phyloP scores from a whole-genome alignment of 23 tunicate species.

The Clavelina lepadiformis region DNA sequence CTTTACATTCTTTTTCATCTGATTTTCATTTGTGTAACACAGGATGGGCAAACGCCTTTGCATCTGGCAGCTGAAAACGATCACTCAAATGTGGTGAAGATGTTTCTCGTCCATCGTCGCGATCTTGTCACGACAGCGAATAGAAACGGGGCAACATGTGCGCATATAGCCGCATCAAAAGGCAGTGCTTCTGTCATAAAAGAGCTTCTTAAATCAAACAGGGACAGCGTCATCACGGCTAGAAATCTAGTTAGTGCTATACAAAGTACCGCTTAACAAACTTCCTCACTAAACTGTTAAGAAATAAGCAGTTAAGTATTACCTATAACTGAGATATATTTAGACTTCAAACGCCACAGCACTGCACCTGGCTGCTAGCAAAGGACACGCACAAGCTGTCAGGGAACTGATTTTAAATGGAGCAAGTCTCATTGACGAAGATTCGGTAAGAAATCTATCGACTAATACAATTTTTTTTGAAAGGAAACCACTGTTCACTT shows the following conservation, averaged over 20 bases:
- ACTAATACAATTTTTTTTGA: not conserved
- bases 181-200: conserved; percentile 82
- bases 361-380: conserved; percentile 67
- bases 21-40: not conserved
- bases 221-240: conserved; percentile 58
- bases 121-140: conserved; percentile 71
- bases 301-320: too few species aligned
- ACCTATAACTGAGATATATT: not conserved
- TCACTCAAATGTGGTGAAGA: conserved; percentile 82
- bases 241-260: conserved; percentile 42
- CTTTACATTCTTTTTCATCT: not conserved
- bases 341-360: conserved; percentile 76
- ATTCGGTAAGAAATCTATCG: conserved; percentile 39
- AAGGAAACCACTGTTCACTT: too few species aligned
- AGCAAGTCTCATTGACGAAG: conserved; percentile 76
- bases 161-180: conserved; percentile 91
- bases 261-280: too few species aligned
- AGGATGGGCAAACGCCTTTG: conserved; percentile 88
- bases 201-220: conserved; percentile 64
- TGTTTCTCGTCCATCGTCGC: conserved; percentile 59
- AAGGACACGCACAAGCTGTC: conserved; percentile 83
- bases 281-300: too few species aligned
- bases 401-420: conserved; percentile 58
- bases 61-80: conserved; percentile 92
- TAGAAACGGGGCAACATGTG: conserved; percentile 88